Conservation (phyloP, 2,113 vertebrate genomes). For the Fulmarus glacialis region DNA sequence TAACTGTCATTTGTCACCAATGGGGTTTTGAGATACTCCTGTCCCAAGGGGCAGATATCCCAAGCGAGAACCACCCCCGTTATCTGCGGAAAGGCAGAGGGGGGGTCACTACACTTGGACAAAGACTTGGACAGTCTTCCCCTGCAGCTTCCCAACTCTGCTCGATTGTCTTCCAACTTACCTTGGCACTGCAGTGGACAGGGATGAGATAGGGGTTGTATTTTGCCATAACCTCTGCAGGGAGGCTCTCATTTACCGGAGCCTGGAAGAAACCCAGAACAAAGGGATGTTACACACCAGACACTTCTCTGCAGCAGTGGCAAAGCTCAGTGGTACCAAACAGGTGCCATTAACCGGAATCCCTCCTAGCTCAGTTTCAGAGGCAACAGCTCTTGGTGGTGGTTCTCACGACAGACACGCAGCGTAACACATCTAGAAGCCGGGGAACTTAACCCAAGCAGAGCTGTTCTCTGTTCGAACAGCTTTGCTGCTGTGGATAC, state of each 20-base stretch:
- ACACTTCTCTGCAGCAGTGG: neutral
- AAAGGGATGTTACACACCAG: neutral
- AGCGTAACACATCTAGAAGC: rapidly evolving
- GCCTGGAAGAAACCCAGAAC: constrained; percentile 71
- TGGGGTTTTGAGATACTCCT: neutral
- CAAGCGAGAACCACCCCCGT: neutral
- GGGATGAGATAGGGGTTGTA: constrained; percentile 78
- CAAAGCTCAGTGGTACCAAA: neutral
- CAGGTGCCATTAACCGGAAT: rapidly evolving
- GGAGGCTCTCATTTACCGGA: constrained; percentile 76
- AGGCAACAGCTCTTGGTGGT: neutral
- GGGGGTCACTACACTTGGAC: neutral
- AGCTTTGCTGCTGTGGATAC: neutral
- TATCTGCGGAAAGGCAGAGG: neutral
- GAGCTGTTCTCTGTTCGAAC: neutral
- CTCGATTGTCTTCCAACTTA: neutral
- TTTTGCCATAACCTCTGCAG: constrained; percentile 64
- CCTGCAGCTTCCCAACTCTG: neutral
- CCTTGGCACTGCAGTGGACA: constrained; percentile 86
- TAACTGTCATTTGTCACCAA: neutral
- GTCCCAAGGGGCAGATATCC: neutral
- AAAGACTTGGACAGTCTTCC: neutral
- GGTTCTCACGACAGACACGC: neutral
- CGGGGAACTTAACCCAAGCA: neutral
- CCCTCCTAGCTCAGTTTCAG: neutral